phyloP scores from a whole-genome alignment of 2,888 invertebrate species.

The Tipula lateralis region DNA sequence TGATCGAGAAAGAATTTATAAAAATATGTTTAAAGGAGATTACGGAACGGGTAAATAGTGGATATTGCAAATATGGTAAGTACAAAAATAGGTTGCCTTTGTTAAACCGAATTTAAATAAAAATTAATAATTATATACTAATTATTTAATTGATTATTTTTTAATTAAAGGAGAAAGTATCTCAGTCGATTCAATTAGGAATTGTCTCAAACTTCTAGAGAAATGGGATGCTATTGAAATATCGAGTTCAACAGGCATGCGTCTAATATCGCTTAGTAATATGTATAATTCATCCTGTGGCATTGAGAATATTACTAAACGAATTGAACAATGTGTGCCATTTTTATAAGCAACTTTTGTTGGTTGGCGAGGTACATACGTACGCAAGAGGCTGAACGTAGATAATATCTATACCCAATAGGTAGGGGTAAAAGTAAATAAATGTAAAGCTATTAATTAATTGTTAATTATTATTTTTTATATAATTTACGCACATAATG shows the following conservation, averaged over 20 bases:
- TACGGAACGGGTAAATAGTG: conserved; percentile 57
- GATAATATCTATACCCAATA: background rate
- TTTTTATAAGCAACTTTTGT: background rate
- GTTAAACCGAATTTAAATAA: background rate
- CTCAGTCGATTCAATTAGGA: conserved; percentile 79
- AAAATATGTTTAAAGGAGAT: conserved; percentile 62
- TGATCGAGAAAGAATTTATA: conserved; percentile 63
- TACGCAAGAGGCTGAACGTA: background rate
- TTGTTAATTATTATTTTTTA: background rate
- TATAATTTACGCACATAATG: background rate
- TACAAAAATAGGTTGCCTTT: too few relatives aligned
- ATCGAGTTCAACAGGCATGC: conserved; percentile 47
- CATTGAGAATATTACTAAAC: conserved; percentile 44
- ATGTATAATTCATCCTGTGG: conserved; percentile 48
- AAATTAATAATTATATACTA: too few relatives aligned
- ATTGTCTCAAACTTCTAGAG: conserved; percentile 74
- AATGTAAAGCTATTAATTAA: conserved; percentile 15
- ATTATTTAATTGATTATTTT: conserved; percentile 32
- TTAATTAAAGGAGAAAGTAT: conserved; percentile 73
- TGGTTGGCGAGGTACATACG: background rate
- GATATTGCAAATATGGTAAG: conserved; percentile 60
- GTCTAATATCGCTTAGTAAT: conserved; percentile 49
- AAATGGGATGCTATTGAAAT: conserved; percentile 74
- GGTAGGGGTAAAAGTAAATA: background rate
- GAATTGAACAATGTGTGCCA: conserved; percentile 39